Conservation (phyloP, 2,113 vertebrate genomes). For the Xiphophorus hellerii region DNA sequence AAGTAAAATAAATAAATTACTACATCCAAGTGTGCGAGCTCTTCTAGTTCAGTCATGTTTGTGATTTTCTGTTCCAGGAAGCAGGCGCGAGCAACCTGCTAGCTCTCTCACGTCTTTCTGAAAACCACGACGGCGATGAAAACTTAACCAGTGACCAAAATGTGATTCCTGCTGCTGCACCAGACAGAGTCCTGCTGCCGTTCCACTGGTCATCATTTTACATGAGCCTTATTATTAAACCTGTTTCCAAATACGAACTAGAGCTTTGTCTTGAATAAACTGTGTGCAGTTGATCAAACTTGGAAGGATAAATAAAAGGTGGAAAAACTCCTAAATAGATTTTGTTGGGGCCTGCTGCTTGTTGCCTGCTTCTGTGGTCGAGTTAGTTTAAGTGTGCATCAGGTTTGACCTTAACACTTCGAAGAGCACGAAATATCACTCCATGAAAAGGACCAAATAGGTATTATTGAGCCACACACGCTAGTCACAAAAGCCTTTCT, state of each 20-base stretch:
- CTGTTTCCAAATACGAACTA: constrained; percentile 29
- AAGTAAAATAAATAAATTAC: constrained; percentile 1
- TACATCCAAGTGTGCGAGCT: constrained; percentile 34
- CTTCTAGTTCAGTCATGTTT: constrained; percentile 17
- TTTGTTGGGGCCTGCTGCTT: no score
- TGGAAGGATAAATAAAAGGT: background rate
- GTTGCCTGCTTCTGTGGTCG: no score
- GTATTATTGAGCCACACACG: no score
- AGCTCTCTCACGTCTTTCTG: background rate
- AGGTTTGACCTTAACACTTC: no score
- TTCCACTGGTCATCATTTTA: constrained; percentile 24
- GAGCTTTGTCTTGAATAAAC: constrained; percentile 1
- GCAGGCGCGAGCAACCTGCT: constrained; percentile 12
- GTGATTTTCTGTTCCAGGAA: constrained; percentile 11
- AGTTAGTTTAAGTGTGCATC: no score
- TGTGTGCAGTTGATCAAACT: background rate
- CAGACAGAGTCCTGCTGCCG: constrained; percentile 28
- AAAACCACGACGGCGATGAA: constrained; percentile 9
- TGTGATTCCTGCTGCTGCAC: constrained; percentile 15
- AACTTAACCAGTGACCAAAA: constrained; percentile 41
- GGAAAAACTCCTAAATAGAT: no score
- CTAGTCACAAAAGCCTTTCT: no score
- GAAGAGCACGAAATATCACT: no score
- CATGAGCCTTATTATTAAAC: constrained; percentile 45
- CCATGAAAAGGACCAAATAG: no score